Evolutionary conservation across 2,797 vertebrate species (phyloP).

Genomic region (Gymnodraco acuticeps): DNA sequence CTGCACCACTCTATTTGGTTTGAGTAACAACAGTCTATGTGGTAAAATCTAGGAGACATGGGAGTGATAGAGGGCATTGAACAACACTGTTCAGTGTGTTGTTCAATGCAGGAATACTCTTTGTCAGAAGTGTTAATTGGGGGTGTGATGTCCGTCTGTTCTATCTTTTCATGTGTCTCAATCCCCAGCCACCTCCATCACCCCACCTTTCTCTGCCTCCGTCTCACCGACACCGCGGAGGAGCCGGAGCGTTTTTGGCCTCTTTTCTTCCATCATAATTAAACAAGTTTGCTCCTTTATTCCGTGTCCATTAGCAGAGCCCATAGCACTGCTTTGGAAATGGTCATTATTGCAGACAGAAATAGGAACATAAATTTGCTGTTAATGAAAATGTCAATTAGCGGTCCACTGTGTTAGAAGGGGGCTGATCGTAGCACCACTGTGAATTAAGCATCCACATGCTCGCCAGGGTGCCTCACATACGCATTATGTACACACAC

Average conservation of each 20-base stretch:
- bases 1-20: not conserved
- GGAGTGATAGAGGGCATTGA: not conserved
- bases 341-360: constrained; percentile 93
- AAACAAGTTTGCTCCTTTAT: constrained; percentile 88
- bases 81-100: not conserved
- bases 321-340: constrained; percentile 86
- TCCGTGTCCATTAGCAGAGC: constrained; percentile 90
- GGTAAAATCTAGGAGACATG: not conserved
- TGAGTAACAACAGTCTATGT: not conserved
- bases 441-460: constrained; percentile 73
- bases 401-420: constrained; percentile 87
- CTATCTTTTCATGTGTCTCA: not conserved
- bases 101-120: not conserved
- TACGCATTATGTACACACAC: constrained; percentile 8
- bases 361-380: constrained; percentile 94
- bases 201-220: constrained; percentile 24
- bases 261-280: constrained; percentile 88
- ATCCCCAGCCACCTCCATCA: constrained; percentile 39
- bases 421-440: constrained; percentile 84
- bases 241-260: constrained; percentile 76
- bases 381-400: constrained; percentile 97
- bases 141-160: constrained; percentile 3
- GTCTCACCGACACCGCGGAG: constrained; percentile 79
- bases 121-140: constrained; percentile 23
- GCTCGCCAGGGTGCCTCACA: constrained; percentile 52